Evolutionary conservation across 1,140 invertebrate genomes (phyloP).

Genomic region (Drosophila burlai): DNA sequence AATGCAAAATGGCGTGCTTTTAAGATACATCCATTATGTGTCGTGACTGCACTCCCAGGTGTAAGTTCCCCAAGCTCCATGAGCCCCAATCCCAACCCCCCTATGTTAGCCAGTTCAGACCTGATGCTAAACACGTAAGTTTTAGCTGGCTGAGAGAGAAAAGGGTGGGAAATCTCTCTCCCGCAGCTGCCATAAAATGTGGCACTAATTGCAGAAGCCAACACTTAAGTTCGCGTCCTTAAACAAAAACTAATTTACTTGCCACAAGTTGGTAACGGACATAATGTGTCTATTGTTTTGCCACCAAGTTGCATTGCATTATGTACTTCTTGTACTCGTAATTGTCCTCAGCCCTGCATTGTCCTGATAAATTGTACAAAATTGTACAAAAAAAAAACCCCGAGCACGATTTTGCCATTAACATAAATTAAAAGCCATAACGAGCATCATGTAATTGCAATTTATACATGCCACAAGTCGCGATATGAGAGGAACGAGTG

Average conservation of each 20-base stretch:
- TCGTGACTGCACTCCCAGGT: constrained; percentile 38
- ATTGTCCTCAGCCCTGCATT: constrained; percentile 28
- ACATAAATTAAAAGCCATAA: constrained; percentile 82
- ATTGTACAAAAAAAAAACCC: constrained; percentile 36
- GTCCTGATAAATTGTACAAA: constrained; percentile 22
- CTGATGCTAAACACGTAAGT: constrained; percentile 50
- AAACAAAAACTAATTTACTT: constrained; percentile 55
- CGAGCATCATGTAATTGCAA: constrained; percentile 79
- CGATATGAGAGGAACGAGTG: constrained; percentile 12
- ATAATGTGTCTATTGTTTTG: constrained; percentile 37
- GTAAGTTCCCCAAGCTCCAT: neutral
- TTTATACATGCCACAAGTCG: constrained; percentile 60
- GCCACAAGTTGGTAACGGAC: constrained; percentile 47
- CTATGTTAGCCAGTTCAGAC: neutral
- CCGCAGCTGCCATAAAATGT: constrained; percentile 57
- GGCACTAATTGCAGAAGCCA: constrained; percentile 67
- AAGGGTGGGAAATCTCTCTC: constrained; percentile 19
- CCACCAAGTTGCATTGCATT: constrained; percentile 55
- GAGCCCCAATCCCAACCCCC: neutral
- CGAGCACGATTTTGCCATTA: constrained; percentile 76
- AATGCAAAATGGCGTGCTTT: constrained; percentile 62
- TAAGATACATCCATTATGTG: constrained; percentile 57
- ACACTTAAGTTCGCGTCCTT: constrained; percentile 35
- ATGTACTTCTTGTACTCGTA: constrained; percentile 22
- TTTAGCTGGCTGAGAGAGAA: constrained; percentile 11